Base-by-base conservation (phyloP, 2,797 vertebrate genomes). In the Scleropages formosus region DNA sequence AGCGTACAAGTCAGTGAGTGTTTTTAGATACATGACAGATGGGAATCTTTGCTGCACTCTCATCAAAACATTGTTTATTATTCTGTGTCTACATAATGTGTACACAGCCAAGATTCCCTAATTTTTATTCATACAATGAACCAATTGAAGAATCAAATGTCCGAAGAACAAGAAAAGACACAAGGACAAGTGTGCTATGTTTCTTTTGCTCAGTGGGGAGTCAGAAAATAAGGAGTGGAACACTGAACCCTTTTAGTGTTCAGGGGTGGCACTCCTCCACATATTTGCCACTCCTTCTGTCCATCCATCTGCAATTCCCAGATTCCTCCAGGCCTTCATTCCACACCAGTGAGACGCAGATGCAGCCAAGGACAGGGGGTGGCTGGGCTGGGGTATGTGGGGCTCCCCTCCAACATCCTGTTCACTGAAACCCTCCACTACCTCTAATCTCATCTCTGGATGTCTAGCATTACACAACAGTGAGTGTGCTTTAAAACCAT, bases 51-150 rank as follows among this genome's bases (percentile, higher is more conserved):
- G 67, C 53, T 8, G 49, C 22, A 53, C 24, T 49, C 15, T 24
- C 49, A 60, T 67, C 18, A 60, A 46, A 75, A 75, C 58, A 60
- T 67, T 62, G 58, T 27, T 70, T 70, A 49, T 70, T 70, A 49
- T 62, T 70, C 24, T 75, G 66, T 20, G 58, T 51, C 74, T 60
- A 49, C 69, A 59, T 70, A 70, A 59, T 75, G 27, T 59, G 56
- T 44, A 60, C 44, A 20, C 65, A 70, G 65, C 59, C 56, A 69
- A 70, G 56, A 67, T 51, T 75, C 74, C 74, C 74, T 62, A 8
- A 31, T 56, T 66, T 49, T 70, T 26, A 26, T 65, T 27, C 65
- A 61, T 44, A 75, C 66, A 75, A 69, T 70, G 74, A 75, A 69
- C 49, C 69, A 46, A 69, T 69, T 69, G 46, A 69, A 75, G n/a